Evolutionary conservation across 2,888 invertebrate genomes (phyloP), one percentile per base, ranked within the genome.

Genomic region (Brassicogethes aeneus): DNA sequence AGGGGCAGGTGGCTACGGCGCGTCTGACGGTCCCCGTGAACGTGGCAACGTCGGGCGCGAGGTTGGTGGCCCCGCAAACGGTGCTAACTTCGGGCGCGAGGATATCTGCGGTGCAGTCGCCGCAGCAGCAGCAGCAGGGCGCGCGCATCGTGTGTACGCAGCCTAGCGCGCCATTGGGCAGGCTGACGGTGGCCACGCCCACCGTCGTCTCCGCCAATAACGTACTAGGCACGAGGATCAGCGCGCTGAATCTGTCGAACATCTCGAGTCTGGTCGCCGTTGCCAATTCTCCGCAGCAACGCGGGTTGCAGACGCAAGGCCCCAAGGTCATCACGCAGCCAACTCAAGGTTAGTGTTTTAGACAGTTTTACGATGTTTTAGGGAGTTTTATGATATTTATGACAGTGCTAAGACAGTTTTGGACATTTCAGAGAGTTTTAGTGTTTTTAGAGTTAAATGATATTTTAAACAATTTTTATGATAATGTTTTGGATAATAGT

Each of bases 271-370:
- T 65, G 16, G 61, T 66, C 8, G 62, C 61, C 5, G 63, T 65
- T 3, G 60, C 63, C 1, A 63, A 59, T 42, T 55, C 55, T 29
- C 45, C 58, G 1, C 61, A 61, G 37, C 50, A 53, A 3, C 56
- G 64, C 17, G 52, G 47, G 23, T 50, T 61, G 16, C 61, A 60
- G 40, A 45, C 58, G 3, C 63, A 64, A 43, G 61, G 60, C 3
- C 54, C 66, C 14, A 68, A 69, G 54, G 66, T 69, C 43, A 68
- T 69, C 31, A 60, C 68, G 16, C 69, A 68, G 44, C 57, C 64
- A 7, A 52, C 63, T 30, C 66, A 61, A 59, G 66, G 68, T 62
- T 54, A 33, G 33, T 23, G 13, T 35, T 34, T 30, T 30, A 47
- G 23, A 23, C n/a, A n/a, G n/a, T n/a, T n/a, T n/a, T n/a, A n/a